Evolutionary conservation across 1,140 invertebrate genomes (phyloP).

Genomic region (Pentalonia nigronervosa): DNA sequence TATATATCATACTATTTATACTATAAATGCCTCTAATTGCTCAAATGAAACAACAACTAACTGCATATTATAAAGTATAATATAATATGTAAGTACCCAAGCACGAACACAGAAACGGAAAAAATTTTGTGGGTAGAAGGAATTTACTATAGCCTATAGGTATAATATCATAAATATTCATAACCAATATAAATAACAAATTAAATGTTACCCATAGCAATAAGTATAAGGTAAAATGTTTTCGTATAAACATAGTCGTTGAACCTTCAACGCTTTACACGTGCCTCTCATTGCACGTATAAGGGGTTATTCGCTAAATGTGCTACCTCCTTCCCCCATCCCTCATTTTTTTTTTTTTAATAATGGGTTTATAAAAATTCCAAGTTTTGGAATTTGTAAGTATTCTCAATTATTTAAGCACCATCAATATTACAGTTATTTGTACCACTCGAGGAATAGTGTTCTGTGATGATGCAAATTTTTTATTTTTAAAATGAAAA

Average conservation of each 20-base stretch:
- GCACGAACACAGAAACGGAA: no score
- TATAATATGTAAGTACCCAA: neutral
- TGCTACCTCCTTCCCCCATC: no score
- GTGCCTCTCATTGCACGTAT: neutral
- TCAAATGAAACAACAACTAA: no score
- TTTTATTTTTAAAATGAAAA: neutral
- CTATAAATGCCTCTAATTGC: neutral
- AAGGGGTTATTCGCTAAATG: neutral
- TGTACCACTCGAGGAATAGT: no score
- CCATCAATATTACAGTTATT: no score
- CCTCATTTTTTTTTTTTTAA: no score
- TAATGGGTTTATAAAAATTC: no score
- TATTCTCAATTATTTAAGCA: no score
- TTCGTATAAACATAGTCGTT: neutral
- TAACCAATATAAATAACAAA: neutral
- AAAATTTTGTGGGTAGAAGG: neutral
- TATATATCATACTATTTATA: neutral
- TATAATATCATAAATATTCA: neutral
- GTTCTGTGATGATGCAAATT: no score
- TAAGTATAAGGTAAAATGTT: neutral
- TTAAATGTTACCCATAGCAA: neutral
- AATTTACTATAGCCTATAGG: neutral
- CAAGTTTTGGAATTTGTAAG: no score
- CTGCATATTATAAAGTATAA: no score
- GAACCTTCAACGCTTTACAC: neutral